Evolutionary conservation across 2,888 invertebrate species (phyloP).

Genomic region (Chaetoderma sp.): DNA sequence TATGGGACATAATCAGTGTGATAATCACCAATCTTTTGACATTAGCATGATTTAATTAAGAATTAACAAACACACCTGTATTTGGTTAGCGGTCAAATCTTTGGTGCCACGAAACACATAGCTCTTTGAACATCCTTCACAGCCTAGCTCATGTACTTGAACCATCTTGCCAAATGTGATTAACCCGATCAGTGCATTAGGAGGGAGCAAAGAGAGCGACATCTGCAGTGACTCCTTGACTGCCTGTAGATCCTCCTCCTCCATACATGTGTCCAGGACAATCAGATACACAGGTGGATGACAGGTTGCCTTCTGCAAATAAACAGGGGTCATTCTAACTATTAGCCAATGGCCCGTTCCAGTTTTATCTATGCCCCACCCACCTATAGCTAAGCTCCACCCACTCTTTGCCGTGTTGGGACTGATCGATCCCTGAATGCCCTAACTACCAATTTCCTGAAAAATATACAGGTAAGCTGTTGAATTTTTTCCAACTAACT

Average conservation of each 20-base stretch:
- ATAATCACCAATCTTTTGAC: neutral
- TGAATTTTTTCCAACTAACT: no score
- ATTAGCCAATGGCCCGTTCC: no score
- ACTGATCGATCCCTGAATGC: no score
- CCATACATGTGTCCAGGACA: constrained; percentile 97
- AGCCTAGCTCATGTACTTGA: constrained; percentile 94
- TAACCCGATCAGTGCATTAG: constrained; percentile 93
- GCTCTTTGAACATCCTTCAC: constrained; percentile 94
- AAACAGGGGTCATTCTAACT: no score
- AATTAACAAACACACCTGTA: constrained; percentile 89
- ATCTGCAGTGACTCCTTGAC: constrained; percentile 96
- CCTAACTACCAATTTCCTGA: no score
- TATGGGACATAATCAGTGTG: neutral
- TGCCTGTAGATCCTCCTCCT: constrained; percentile 95
- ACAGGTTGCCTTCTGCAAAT: constrained; percentile 84
- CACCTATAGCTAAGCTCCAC: no score
- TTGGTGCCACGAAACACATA: constrained; percentile 99
- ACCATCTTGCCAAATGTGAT: constrained; percentile 99
- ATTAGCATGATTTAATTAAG: neutral
- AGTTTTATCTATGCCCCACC: no score
- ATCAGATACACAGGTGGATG: constrained; percentile 96
- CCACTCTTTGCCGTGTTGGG: no score
- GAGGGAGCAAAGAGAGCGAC: constrained; percentile 93
- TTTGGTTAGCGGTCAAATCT: constrained; percentile 94
- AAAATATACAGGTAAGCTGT: no score